A percentile compares a stretch with the other conserved stretches of the same genome.
Conservation (phyloP, 1,140 invertebrate species). For the Contarinia nasturtii region DNA sequence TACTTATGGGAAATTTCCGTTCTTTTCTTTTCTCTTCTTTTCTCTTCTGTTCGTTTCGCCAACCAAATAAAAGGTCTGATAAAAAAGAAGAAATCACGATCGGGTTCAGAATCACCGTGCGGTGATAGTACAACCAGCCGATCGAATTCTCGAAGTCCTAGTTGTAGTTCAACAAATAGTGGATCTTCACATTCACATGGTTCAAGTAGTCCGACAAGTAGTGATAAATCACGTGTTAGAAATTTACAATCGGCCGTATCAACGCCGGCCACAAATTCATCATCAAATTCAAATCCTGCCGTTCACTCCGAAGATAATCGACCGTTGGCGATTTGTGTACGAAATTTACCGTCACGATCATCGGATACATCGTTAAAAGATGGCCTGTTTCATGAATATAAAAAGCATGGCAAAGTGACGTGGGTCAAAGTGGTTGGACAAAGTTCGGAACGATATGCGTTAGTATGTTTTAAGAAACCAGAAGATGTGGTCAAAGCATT, state of each 20-base stretch:
- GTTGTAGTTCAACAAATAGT: constrained; percentile 23
- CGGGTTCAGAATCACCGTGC: constrained; percentile 24
- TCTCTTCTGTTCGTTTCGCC: too few relatives aligned
- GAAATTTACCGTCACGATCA: constrained; percentile 74
- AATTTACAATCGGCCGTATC: constrained; percentile 13
- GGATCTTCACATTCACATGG: constrained; percentile 23
- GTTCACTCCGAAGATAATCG: constrained; percentile 46
- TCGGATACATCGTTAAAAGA: constrained; percentile 88
- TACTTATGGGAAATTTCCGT: too few relatives aligned
- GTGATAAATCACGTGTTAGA: constrained; percentile 12
- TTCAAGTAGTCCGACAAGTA: constrained; percentile 17
- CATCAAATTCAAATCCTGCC: constrained; percentile 24
- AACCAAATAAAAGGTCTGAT: too few relatives aligned
- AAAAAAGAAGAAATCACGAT: constrained; percentile 24
- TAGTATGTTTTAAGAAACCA: constrained; percentile 89
- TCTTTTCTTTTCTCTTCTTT: too few relatives aligned
- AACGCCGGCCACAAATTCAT: constrained; percentile 9
- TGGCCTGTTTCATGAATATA: constrained; percentile 94
- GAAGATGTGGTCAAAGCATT: constrained; percentile 91
- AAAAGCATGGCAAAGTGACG: constrained; percentile 93
- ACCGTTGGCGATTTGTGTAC: constrained; percentile 77
- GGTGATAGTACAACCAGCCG: constrained; percentile 26
- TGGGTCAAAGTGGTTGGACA: constrained; percentile 79
- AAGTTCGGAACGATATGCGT: constrained; percentile 62
- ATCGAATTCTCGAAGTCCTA: constrained; percentile 29